Evolutionary conservation across 2,797 vertebrate species (phyloP).

Genomic region (Phylloscopus collybita): DNA sequence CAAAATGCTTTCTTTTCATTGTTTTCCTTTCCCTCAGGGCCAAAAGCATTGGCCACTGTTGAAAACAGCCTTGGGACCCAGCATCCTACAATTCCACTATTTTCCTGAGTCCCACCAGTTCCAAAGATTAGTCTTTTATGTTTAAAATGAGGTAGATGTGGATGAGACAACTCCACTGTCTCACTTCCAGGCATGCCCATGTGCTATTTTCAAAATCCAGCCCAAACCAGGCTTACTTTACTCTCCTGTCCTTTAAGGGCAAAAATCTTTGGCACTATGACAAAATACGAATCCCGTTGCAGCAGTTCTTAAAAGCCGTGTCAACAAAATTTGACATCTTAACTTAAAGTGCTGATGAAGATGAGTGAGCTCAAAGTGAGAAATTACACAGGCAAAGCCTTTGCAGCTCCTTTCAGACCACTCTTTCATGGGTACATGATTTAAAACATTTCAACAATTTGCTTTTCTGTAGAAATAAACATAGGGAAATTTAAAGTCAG

Average conservation of each 20-base stretch:
- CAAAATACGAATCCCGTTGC: background rate
- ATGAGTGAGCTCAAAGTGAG: background rate
- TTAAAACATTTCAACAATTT: slow-evolving; percentile 1
- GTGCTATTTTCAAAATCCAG: background rate
- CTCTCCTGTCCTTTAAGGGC: background rate
- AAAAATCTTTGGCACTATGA: background rate
- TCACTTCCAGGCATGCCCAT: background rate
- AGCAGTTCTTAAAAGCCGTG: background rate
- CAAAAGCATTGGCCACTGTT: background rate
- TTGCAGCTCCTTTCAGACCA: background rate
- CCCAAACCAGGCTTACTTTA: background rate
- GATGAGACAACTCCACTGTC: background rate
- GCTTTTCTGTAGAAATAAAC: background rate
- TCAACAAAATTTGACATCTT: background rate
- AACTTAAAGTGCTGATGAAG: slow-evolving; percentile 1
- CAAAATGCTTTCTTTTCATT: background rate
- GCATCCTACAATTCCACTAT: background rate
- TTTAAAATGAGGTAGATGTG: background rate
- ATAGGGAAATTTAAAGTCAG: background rate
- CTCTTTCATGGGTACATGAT: background rate
- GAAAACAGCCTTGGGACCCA: background rate
- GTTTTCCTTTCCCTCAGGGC: background rate
- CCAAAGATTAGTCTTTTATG: background rate
- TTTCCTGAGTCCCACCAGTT: background rate
- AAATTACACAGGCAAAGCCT: background rate